Conservation (phyloP, 1,140 invertebrate genomes). For the Ylistrum balloti region DNA sequence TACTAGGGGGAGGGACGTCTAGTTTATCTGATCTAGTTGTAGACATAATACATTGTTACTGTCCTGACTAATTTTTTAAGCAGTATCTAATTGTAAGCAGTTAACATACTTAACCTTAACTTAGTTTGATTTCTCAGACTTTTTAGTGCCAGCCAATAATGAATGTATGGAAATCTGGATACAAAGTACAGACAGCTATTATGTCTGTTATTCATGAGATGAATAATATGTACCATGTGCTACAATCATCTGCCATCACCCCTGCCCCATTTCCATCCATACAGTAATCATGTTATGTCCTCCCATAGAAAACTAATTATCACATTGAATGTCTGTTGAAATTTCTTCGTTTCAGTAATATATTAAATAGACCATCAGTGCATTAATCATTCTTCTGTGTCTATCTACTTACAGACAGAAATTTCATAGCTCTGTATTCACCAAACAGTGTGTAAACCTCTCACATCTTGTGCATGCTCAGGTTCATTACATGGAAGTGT, state of each 20-base stretch:
- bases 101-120: not conserved
- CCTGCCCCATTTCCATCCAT: not conserved
- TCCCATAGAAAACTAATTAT: slow-evolving; percentile 18
- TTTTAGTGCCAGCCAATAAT: not conserved
- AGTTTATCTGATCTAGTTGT: too few relatives aligned
- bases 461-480: too few relatives aligned
- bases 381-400: not conserved
- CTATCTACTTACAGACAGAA: not conserved
- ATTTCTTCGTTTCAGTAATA: not conserved
- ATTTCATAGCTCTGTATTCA: not conserved
- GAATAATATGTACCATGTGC: not conserved
- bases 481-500: too few relatives aligned
- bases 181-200: not conserved
- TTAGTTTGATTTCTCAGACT: not conserved
- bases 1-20: too few relatives aligned
- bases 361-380: not conserved
- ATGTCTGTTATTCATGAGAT: slow-evolving; percentile 14
- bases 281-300: not conserved
- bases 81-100: too few relatives aligned
- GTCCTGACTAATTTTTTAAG: too few relatives aligned
- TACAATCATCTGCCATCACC: not conserved
- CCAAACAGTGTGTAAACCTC: too few relatives aligned
- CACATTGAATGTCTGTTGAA: not conserved
- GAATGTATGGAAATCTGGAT: not conserved
- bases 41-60: too few relatives aligned